phyloP scores from a whole-genome alignment of 1,140 invertebrate species.

The Eupeodes corollae region DNA sequence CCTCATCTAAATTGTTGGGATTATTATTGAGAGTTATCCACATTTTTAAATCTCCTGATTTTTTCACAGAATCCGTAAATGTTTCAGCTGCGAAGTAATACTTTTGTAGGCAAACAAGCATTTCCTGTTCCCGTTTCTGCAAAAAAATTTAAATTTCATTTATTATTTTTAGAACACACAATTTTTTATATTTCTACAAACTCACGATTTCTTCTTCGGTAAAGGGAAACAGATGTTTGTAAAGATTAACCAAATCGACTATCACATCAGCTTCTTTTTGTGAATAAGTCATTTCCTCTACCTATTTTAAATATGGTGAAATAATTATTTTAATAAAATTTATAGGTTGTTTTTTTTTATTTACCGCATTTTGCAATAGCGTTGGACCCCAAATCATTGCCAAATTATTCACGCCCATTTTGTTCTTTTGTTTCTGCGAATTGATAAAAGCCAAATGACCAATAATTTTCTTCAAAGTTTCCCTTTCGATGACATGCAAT shows the following conservation, averaged over 20 bases:
- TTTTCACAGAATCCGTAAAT: conserved; percentile 44
- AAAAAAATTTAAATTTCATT: conserved; percentile 48
- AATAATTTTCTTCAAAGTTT: conserved; percentile 62
- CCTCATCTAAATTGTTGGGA: conserved; percentile 29
- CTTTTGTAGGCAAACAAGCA: conserved; percentile 55
- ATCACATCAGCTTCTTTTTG: conserved; percentile 54
- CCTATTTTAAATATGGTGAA: conserved; percentile 6
- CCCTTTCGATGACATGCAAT: conserved; percentile 55
- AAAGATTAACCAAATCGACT: conserved; percentile 51
- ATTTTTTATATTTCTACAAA: neutral
- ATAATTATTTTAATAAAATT: neutral
- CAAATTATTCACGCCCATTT: conserved; percentile 71
- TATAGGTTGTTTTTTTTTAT: conserved; percentile 8
- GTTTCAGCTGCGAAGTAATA: conserved; percentile 45
- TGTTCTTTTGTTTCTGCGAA: conserved; percentile 58
- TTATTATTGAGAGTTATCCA: conserved; percentile 48
- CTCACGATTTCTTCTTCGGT: conserved; percentile 38
- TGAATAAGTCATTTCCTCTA: conserved; percentile 43
- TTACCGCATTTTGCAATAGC: conserved; percentile 57
- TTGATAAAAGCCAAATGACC: conserved; percentile 70
- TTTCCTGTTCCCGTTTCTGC: conserved; percentile 52
- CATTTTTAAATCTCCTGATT: conserved; percentile 67
- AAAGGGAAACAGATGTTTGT: conserved; percentile 43
- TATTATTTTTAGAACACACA: conserved; percentile 21
- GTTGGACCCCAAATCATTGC: conserved; percentile 76